Evolutionary conservation across 1,140 invertebrate species (phyloP).

Genomic region (Zaprionus kolodkinae): DNA sequence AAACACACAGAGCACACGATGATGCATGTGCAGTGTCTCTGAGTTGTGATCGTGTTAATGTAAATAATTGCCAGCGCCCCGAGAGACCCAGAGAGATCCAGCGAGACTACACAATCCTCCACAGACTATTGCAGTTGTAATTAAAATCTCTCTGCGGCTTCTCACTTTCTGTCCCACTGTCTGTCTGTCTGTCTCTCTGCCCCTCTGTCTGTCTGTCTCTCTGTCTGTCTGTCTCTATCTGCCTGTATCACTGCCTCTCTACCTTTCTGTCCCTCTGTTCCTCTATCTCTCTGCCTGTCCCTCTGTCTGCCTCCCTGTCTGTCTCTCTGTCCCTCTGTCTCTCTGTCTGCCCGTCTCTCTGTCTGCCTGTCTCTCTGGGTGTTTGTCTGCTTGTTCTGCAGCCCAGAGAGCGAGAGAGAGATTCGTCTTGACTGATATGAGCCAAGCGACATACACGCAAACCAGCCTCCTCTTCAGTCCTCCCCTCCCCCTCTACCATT

Average conservation of each 20-base stretch:
- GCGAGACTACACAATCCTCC: not conserved
- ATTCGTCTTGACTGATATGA: conserved; percentile 78
- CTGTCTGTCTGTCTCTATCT: not conserved
- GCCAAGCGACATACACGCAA: conserved; percentile 74
- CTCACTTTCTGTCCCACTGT: conserved; percentile 61
- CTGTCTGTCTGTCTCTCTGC: not conserved
- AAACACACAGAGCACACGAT: conserved; percentile 62
- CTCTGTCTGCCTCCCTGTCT: conserved; percentile 44
- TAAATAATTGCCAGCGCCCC: conserved; percentile 81
- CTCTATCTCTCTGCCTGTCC: conserved; percentile 29
- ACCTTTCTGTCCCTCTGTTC: conserved; percentile 49
- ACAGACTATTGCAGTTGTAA: conserved; percentile 64
- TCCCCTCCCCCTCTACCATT: not conserved
- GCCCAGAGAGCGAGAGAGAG: conserved; percentile 55
- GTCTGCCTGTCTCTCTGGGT: conserved; percentile 27
- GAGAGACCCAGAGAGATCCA: not conserved
- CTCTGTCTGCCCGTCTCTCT: conserved; percentile 10
- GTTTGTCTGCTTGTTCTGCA: conserved; percentile 60
- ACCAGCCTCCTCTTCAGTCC: conserved; percentile 28
- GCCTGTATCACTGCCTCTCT: conserved; percentile 37
- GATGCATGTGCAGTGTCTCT: conserved; percentile 83
- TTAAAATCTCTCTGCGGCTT: conserved; percentile 74
- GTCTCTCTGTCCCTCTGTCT: conserved; percentile 9
- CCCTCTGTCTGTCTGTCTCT: conserved; percentile 18
- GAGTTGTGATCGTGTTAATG: conserved; percentile 84